Evolutionary conservation across 2,888 invertebrate species (phyloP).

Genomic region (Pristionchus fissidentatus): DNA sequence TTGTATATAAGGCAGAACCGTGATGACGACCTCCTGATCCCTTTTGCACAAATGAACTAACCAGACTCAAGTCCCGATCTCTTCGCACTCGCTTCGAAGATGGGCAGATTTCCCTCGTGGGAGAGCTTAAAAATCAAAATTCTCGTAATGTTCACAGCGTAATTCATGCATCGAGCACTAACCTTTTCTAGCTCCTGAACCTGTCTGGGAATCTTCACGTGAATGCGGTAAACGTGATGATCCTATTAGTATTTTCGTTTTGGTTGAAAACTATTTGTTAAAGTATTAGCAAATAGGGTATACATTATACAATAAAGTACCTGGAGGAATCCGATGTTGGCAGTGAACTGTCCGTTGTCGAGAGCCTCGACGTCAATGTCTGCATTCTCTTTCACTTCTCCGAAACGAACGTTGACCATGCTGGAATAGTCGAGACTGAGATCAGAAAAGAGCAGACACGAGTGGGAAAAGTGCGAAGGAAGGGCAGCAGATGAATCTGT

Average conservation of each 20-base stretch:
- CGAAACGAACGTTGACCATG: conserved; percentile 36
- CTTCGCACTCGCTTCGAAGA: neutral
- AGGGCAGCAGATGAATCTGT: too few relatives aligned
- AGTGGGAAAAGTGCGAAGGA: too few relatives aligned
- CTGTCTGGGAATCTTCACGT: neutral
- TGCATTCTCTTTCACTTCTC: neutral
- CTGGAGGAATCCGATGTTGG: conserved; percentile 8
- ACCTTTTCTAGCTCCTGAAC: neutral
- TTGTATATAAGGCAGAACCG: too few relatives aligned
- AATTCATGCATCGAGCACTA: neutral
- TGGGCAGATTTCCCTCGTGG: neutral
- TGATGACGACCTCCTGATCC: too few relatives aligned
- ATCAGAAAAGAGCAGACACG: neutral
- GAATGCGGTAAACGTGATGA: neutral
- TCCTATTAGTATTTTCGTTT: neutral
- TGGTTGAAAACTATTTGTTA: too few relatives aligned
- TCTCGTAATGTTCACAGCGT: neutral
- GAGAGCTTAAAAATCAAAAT: neutral
- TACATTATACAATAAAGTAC: neutral
- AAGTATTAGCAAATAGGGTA: neutral
- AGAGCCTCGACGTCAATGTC: neutral
- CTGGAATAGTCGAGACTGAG: neutral
- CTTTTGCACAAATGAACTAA: neutral
- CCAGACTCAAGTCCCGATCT: neutral
- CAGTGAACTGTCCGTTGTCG: neutral